Evolutionary conservation across 53 echinoderm and acorn worm genomes (phyloP).

Genomic region (Antedon mediterranea): DNA sequence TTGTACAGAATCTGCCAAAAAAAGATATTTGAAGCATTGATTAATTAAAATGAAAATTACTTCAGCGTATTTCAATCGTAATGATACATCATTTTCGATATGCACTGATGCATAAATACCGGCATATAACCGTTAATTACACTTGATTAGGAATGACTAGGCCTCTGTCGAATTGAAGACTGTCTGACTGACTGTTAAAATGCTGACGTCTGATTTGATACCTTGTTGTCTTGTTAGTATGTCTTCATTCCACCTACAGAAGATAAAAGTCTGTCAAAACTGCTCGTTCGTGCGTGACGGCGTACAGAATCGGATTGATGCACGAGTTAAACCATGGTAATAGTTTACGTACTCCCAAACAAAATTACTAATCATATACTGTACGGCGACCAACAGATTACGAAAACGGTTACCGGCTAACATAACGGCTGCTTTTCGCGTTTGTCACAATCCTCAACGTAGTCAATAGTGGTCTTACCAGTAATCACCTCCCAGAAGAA

Average conservation of each 20-base stretch:
- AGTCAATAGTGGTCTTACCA: neutral
- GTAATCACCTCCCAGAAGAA: neutral
- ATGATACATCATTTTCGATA: no score
- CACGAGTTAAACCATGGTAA: slow-evolving; percentile 58
- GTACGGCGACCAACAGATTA: neutral
- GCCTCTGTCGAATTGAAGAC: no score
- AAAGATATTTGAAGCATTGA: no score
- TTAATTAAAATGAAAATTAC: no score
- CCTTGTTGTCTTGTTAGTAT: no score
- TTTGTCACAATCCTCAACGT: neutral
- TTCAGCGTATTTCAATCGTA: no score
- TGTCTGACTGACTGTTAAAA: no score
- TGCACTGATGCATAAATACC: no score
- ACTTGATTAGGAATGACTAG: no score
- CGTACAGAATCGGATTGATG: slow-evolving; percentile 55
- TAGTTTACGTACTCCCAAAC: slow-evolving; percentile 33
- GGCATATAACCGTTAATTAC: no score
- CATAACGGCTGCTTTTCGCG: neutral
- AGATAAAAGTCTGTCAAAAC: slow-evolving; percentile 25
- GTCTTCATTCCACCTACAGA: neutral
- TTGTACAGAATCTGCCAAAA: no score
- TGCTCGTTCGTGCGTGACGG: slow-evolving; percentile 42
- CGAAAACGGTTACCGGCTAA: neutral
- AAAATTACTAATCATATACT: neutral
- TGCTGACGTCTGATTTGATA: no score